Conservation (phyloP, 2,113 vertebrate genomes). For the Chelonoidis abingdonii region DNA sequence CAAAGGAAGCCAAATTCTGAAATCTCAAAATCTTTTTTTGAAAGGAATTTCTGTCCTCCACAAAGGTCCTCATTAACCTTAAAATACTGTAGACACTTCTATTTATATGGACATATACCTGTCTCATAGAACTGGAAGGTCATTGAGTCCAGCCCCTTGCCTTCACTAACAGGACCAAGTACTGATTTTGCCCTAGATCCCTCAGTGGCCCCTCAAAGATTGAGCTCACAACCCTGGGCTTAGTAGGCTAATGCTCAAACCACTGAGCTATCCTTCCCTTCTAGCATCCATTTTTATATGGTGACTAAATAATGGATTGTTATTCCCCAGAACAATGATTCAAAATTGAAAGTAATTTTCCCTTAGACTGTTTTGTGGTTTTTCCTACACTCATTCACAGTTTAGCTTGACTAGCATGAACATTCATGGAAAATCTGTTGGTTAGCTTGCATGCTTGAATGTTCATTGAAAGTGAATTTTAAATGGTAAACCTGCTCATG, state of each 20-base stretch:
- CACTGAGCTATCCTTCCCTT: no score
- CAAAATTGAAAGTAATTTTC: background rate
- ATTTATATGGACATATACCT: no score
- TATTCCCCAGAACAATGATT: fast-evolving
- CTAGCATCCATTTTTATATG: fast-evolving
- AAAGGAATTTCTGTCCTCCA: background rate
- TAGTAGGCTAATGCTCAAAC: no score
- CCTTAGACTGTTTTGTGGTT: fast-evolving
- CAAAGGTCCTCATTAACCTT: background rate
- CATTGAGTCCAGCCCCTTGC: no score
- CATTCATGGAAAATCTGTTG: fast-evolving
- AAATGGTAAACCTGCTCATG: background rate
- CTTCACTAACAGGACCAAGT: no score
- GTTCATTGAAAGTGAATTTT: fast-evolving
- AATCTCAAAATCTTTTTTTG: background rate
- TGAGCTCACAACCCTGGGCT: no score
- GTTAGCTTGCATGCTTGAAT: background rate
- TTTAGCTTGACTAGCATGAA: background rate
- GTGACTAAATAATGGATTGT: fast-evolving
- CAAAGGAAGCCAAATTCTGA: fast-evolving
- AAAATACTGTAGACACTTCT: fast-evolving
- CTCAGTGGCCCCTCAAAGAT: no score
- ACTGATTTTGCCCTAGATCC: no score
- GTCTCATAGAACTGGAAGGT: no score
- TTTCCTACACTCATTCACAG: background rate